Percentiles rank a stretch among this genome's conserved stretches.
Conservation (phyloP, 2,113 vertebrate genomes). For the Poeciliopsis occidentalis region DNA sequence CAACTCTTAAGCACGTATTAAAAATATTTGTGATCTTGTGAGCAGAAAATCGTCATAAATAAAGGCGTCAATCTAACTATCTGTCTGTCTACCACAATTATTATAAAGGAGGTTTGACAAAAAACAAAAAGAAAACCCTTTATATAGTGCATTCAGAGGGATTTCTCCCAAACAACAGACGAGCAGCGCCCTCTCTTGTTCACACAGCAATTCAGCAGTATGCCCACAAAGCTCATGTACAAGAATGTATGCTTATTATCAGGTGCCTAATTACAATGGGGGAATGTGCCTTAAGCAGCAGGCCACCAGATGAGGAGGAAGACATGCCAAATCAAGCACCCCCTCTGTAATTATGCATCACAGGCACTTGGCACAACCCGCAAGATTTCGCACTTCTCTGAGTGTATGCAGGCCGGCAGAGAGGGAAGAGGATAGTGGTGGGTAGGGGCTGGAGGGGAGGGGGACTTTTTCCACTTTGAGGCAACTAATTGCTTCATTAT, state of each 20-base stretch:
- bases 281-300: conserved; percentile 80
- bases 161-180: conserved; percentile 20
- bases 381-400: conserved; percentile 79
- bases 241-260: conserved; percentile 75
- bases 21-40: too few relatives aligned
- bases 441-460: conserved; percentile 38
- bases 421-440: conserved; percentile 42
- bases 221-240: conserved; percentile 19
- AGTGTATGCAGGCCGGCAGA: conserved; percentile 64
- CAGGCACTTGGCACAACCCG: conserved; percentile 70
- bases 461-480: conserved; percentile 68
- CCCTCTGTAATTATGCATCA: conserved; percentile 82
- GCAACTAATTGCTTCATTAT: conserved; percentile 83
- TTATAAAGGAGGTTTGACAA: too few relatives aligned
- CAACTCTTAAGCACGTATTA: too few relatives aligned
- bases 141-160: too few relatives aligned
- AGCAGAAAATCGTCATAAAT: too few relatives aligned
- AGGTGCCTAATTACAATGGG: conserved; percentile 79
- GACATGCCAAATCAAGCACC: conserved; percentile 80
- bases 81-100: neutral
- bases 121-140: too few relatives aligned
- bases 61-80: neutral
- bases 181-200: conserved; percentile 73
- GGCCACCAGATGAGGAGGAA: conserved; percentile 83
- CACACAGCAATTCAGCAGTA: conserved; percentile 32